phyloP scores from a whole-genome alignment of 2,113 vertebrate genomes.

The Cynoglossus semilaevis region DNA sequence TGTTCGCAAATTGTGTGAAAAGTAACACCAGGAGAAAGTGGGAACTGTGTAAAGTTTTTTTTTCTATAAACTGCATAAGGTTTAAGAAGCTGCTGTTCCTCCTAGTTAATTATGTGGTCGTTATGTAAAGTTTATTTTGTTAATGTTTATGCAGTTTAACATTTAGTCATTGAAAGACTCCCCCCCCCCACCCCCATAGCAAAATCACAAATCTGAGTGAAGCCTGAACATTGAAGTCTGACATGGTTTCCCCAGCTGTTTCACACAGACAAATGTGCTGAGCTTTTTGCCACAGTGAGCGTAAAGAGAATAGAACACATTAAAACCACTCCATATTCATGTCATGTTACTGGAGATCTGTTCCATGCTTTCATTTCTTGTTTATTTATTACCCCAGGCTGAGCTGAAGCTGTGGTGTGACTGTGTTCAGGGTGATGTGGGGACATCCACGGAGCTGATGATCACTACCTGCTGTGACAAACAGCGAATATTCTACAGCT shows the following conservation, averaged over 20 bases:
- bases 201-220: too few species aligned
- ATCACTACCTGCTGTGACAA: too few species aligned
- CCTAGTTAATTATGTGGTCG: too few species aligned
- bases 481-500: too few species aligned
- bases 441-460: too few species aligned
- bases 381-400: too few species aligned
- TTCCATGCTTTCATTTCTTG: not conserved
- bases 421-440: slow-evolving; percentile 11
- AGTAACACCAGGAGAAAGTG: slow-evolving; percentile 11
- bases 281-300: not conserved
- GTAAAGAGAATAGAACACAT: slow-evolving; percentile 44
- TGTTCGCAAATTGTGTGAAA: slow-evolving; percentile 24
- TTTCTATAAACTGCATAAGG: slow-evolving; percentile 9
- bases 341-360: not conserved
- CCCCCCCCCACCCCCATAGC: too few species aligned
- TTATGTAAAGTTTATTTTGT: not conserved
- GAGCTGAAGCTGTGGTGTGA: not conserved
- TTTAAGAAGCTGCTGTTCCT: too few species aligned
- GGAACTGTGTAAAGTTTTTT: slow-evolving; percentile 1
- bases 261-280: slow-evolving; percentile 11
- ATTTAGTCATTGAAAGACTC: too few species aligned
- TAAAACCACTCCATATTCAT: slow-evolving; percentile 1
- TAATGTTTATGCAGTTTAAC: slow-evolving; percentile 29
- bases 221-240: too few species aligned
- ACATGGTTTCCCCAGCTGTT: slow-evolving; percentile 41